These are phyloP conservation scores for Eolophus roseicapilla DNA, from an alignment of 2,113 vertebrate genomes.

Conservation along the genomic window DNA sequence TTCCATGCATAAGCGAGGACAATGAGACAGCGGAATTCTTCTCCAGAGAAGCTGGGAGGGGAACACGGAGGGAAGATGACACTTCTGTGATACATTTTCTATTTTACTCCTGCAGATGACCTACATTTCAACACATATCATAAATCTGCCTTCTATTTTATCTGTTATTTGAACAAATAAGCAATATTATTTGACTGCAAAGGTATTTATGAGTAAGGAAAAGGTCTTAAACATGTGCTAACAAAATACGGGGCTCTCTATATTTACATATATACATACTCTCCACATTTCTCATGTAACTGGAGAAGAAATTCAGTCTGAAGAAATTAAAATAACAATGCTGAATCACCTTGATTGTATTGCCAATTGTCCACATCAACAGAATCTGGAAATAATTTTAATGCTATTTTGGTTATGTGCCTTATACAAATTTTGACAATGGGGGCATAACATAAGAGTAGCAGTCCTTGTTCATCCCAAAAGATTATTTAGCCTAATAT, in stretches of 20 bases:
- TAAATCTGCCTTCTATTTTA: background rate
- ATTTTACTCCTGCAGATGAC: background rate
- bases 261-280: background rate
- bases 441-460: background rate
- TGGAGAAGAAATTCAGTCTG: background rate
- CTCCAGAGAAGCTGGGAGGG: background rate
- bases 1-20: background rate
- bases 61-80: background rate
- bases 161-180: background rate
- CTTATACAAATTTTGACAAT: background rate
- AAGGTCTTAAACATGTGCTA: background rate
- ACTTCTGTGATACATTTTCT: background rate
- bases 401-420: background rate
- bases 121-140: background rate
- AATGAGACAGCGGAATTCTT: background rate
- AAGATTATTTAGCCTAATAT: background rate
- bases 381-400: background rate
- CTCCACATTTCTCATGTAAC: background rate
- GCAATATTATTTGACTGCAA: background rate
- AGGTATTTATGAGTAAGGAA: background rate
- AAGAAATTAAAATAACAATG: background rate
- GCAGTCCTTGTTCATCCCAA: background rate
- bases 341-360: background rate
- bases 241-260: background rate
- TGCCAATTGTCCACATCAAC: background rate